phyloP scores from a whole-genome alignment of 2,888 invertebrate genomes.

The Lithophane semibrunnea region DNA sequence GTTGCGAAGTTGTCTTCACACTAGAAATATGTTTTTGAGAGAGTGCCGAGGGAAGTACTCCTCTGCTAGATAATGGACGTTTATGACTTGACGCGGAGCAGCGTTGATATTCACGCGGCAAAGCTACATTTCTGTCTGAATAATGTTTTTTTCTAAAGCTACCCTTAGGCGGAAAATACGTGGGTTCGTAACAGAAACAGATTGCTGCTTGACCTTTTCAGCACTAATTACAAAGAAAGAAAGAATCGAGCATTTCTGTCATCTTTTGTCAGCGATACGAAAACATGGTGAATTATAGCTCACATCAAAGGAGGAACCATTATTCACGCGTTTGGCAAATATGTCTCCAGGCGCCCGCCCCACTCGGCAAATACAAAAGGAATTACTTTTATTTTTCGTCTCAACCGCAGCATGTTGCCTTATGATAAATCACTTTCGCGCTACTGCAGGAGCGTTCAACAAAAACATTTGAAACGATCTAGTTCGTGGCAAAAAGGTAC shows the following conservation, averaged over 20 bases:
- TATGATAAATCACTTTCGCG: conserved; percentile 89
- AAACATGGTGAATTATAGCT: conserved; percentile 66
- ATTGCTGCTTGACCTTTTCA: conserved; percentile 31
- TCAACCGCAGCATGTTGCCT: conserved; percentile 87
- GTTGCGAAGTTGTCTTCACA: conserved; percentile 50
- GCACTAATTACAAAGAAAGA: conserved; percentile 44
- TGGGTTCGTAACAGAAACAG: conserved; percentile 12
- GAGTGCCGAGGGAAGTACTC: conserved; percentile 63
- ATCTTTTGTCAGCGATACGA: conserved; percentile 67
- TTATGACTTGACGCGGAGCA: conserved; percentile 58
- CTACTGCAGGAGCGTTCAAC: conserved; percentile 77
- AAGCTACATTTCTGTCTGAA: conserved; percentile 37
- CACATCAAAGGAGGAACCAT: conserved; percentile 76
- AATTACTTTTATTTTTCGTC: conserved; percentile 88
- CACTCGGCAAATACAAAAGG: conserved; percentile 86
- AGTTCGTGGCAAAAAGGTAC: conserved; percentile 81
- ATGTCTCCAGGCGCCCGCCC: conserved; percentile 78
- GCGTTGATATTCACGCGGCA: conserved; percentile 54
- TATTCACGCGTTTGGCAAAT: conserved; percentile 87
- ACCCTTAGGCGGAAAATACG: conserved; percentile 9
- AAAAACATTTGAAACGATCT: conserved; percentile 82
- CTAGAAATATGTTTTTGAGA: conserved; percentile 65
- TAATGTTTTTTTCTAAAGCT: conserved; percentile 31
- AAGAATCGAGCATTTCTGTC: conserved; percentile 39
- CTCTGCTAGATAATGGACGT: conserved; percentile 61